Percentiles rank a stretch among this genome's conserved stretches.
phyloP scores from a whole-genome alignment of 1,140 invertebrate genomes.

The Aporrectodea caliginosa region DNA sequence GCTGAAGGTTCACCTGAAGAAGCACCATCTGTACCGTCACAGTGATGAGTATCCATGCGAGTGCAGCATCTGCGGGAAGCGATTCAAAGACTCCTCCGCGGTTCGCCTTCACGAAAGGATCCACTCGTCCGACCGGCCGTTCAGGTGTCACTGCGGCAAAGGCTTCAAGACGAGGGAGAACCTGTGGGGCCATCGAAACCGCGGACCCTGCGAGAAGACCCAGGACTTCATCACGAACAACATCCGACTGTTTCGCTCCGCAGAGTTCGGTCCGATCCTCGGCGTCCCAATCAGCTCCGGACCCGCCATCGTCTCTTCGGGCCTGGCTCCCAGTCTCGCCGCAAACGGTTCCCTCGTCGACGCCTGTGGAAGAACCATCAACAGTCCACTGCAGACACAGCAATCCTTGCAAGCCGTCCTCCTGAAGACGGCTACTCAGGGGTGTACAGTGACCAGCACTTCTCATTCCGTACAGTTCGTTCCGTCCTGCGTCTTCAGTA shows the following conservation, averaged over 20 bases:
- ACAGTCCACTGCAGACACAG: background rate
- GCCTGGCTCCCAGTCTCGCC: background rate
- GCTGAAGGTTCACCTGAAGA: conserved; percentile 35
- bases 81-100: conserved; percentile 34
- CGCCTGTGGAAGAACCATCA: background rate
- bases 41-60: conserved; percentile 31
- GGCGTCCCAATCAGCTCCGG: background rate
- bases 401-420: background rate
- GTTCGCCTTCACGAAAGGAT: conserved; percentile 31
- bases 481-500: background rate
- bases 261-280: background rate
- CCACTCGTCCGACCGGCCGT: conserved; percentile 32
- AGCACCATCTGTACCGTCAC: conserved; percentile 32
- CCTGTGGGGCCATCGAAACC: conserved; percentile 31
- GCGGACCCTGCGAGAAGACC: conserved; percentile 15
- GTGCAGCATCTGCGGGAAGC: conserved; percentile 35
- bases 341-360: background rate
- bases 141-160: conserved; percentile 32
- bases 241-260: background rate
- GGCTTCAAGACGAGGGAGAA: conserved; percentile 32
- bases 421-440: background rate
- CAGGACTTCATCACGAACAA: background rate
- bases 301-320: background rate
- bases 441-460: background rate
- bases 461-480: background rate